Evolutionary conservation across 1,140 invertebrate genomes (phyloP).

Genomic region (Euglossa dilemma): DNA sequence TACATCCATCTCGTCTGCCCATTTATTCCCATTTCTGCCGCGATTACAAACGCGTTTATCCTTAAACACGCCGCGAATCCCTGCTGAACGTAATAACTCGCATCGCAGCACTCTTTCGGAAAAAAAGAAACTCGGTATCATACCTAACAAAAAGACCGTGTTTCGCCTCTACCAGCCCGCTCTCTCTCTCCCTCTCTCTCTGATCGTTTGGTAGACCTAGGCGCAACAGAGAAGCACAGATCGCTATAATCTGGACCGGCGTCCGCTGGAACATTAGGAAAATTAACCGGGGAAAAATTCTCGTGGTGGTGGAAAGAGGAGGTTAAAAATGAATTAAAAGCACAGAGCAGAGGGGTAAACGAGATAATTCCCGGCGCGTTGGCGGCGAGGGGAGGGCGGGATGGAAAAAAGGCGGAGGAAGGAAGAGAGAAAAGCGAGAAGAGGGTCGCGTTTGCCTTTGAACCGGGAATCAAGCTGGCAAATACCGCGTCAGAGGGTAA

Average conservation of each 20-base stretch:
- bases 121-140: too few relatives aligned
- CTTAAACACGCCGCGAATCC: too few relatives aligned
- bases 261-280: neutral
- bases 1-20: too few relatives aligned
- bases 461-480: conserved; percentile 27
- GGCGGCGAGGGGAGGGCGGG: neutral
- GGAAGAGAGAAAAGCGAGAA: neutral
- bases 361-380: neutral
- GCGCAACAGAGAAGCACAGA: neutral
- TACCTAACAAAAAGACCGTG: too few relatives aligned
- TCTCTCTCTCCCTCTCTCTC: too few relatives aligned
- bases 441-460: conserved; percentile 27
- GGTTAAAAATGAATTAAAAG: neutral
- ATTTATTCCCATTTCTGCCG: too few relatives aligned
- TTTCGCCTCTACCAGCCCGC: too few relatives aligned
- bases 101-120: too few relatives aligned
- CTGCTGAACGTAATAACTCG: too few relatives aligned
- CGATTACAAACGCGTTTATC: too few relatives aligned
- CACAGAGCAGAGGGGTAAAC: neutral
- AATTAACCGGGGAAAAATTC: neutral
- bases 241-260: too few relatives aligned
- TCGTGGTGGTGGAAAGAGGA: neutral
- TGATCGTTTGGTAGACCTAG: neutral
- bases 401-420: neutral
- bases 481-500: conserved; percentile 17